Evolutionary conservation across 53 echinoderm and acorn worm species (phyloP), one percentile per base, ranked within the genome.

Genomic region (Echinarachnius parma): DNA sequence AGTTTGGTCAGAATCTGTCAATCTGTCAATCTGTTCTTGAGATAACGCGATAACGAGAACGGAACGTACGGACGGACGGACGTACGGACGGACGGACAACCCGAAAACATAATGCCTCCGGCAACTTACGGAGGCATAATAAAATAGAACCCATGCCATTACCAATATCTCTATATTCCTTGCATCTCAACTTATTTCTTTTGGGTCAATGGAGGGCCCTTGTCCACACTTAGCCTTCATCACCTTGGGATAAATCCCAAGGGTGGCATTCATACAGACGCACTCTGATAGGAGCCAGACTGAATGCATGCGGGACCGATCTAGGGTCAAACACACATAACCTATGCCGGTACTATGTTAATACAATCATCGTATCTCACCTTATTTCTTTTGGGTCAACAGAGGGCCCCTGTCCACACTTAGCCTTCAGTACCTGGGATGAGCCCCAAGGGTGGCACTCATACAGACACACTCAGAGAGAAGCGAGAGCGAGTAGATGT

Each of bases 381-480:
- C 85, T 45, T 5, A 83, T 28, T 46, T 77, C 47, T 27, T 76
- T 32, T 3, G 81, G 80, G 54, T 84, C 76, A 3, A 92, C 46
- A 4, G 82, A 76, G 3, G 95, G 95, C 31, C 95, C 95, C 57
- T 91, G 90, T 9, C 87, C 95, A 46, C 90, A 84, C 77, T 75
- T 87, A 2, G 95, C 78, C 64, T 82, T 84, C 18, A 81, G 76
- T 13, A 54, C 69, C 21, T 55, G 0, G 95, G 95, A 34, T 94
- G 91, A 9, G 95, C 90, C 28, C 95, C 91, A 2, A 94, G 48
- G 1, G 84, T 78, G 2, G 95, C 86, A 5, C 66, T 52, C 54
- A 94, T 87, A 24, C 95, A 94, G 16, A 94, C 95, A 70, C 90
- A 90, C 60, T 94, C 95, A 4, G 95, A 87, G 7, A 94, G 82